Evolutionary conservation across 2,113 vertebrate genomes (phyloP).

Genomic region (Anser cygnoides): DNA sequence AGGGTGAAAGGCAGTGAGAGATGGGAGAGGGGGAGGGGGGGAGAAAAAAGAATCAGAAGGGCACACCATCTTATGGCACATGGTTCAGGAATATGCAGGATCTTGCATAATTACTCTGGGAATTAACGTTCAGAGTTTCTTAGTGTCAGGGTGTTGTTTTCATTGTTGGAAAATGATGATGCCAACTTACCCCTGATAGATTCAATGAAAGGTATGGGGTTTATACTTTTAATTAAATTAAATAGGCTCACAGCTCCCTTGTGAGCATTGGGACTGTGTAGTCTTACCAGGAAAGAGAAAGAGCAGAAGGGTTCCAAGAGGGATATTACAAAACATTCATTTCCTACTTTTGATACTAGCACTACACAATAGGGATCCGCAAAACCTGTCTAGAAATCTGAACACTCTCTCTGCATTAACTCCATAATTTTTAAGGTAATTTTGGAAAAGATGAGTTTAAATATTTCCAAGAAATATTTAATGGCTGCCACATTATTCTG

Average conservation of each 20-base stretch:
- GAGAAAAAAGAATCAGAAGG: background rate
- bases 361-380: background rate
- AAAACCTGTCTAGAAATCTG: background rate
- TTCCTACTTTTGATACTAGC: background rate
- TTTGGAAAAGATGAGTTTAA: background rate
- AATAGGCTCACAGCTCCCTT: background rate
- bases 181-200: background rate
- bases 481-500: background rate
- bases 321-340: background rate
- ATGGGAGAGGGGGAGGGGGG: background rate
- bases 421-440: background rate
- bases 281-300: background rate
- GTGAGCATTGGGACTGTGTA: background rate
- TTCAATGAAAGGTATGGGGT: background rate
- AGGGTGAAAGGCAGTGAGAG: slow-evolving; percentile 7
- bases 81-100: slow-evolving; percentile 27
- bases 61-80: background rate
- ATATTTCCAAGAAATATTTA: background rate
- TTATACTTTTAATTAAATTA: slow-evolving; percentile 18
- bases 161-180: background rate
- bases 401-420: background rate
- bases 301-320: background rate
- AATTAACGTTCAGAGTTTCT: background rate
- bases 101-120: background rate
- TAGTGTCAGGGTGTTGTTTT: background rate